Conservation (phyloP, 2,888 invertebrate species). For the Melinaea menophilus region DNA sequence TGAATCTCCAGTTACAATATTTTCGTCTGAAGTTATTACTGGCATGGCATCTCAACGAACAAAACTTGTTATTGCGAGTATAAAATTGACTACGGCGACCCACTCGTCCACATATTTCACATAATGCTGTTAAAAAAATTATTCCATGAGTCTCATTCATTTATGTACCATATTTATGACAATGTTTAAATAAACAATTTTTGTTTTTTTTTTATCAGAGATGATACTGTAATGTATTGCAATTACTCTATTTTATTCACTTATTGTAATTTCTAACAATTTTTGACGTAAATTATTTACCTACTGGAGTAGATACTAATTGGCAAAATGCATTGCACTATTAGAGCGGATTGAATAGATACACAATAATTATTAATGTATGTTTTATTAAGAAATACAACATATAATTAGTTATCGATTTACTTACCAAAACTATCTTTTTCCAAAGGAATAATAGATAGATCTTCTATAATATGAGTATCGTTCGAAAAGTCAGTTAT, state of each 20-base stretch:
- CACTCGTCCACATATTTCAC: slow-evolving; percentile 67
- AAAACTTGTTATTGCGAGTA: slow-evolving; percentile 61
- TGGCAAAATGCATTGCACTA: too few relatives aligned
- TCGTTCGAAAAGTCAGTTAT: slow-evolving; percentile 48
- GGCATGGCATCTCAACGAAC: slow-evolving; percentile 60
- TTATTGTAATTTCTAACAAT: too few relatives aligned
- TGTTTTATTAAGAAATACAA: too few relatives aligned
- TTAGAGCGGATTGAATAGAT: too few relatives aligned
- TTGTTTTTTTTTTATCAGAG: too few relatives aligned
- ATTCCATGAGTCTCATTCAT: not conserved
- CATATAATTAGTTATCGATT: not conserved
- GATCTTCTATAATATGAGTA: slow-evolving; percentile 75
- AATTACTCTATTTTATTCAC: too few relatives aligned
- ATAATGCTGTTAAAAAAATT: slow-evolving; percentile 54
- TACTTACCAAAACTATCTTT: slow-evolving; percentile 92
- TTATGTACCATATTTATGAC: too few relatives aligned
- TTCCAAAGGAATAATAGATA: slow-evolving; percentile 91
- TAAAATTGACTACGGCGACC: slow-evolving; percentile 66
- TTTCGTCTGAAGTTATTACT: slow-evolving; percentile 48
- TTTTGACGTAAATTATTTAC: too few relatives aligned
- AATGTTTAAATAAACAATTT: too few relatives aligned
- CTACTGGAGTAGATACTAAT: too few relatives aligned
- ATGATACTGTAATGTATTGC: too few relatives aligned
- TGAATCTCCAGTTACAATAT: slow-evolving; percentile 63
- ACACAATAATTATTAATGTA: too few relatives aligned